Base-by-base conservation (phyloP, 2,888 invertebrate genomes). In the Terebella lapidaria region DNA sequence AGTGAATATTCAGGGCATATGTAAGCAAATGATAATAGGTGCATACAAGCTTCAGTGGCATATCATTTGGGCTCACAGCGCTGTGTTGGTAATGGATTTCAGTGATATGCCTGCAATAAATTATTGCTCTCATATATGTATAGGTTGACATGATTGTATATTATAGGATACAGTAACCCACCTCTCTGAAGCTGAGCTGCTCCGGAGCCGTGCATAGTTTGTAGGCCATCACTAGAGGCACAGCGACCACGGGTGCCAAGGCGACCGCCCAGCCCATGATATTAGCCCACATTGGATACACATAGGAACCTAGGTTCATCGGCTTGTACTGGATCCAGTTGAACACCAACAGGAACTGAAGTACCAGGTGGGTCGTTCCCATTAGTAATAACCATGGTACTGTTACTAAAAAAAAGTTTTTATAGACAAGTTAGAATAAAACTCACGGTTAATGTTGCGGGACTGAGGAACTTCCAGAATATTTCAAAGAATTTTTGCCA, bases 261-360 rank as follows among this genome's bases (percentile, higher is more conserved):
- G 90, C 88, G 52, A 90, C 79, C 0, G 86, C 81, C 89, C 90
- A 90, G 5, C 91, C 91, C 1, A 89, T 84, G 0, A 85, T 86
- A 73, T 90, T 87, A 0, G 90, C 90, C 90, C 89, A 90, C 73
- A 84, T 81, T 1, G 91, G 91, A 74, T 90, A 91, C n/a, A 87
- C 84, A 74, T 90, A 90, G 5, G 67, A 63, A 0, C 88, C 89
- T 71, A 88, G 88, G 0, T 84, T 45, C 56, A 56, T 15, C 25
- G 89, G 89, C 68, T 87, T 86, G 75, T 89, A 89, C 73, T 89
- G 88, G 55, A 89, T 85, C 89, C 89, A 88, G 78, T 89, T 89
- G 81, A 90, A 89, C 63, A 88, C 86, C 60, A 90, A 80, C 64
- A 90, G 88, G 71, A 88, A 89, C 88, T 88, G 70, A 15, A 77